Base-by-base conservation (phyloP, 2,113 vertebrate genomes). In the Eupsittula cactorum region DNA sequence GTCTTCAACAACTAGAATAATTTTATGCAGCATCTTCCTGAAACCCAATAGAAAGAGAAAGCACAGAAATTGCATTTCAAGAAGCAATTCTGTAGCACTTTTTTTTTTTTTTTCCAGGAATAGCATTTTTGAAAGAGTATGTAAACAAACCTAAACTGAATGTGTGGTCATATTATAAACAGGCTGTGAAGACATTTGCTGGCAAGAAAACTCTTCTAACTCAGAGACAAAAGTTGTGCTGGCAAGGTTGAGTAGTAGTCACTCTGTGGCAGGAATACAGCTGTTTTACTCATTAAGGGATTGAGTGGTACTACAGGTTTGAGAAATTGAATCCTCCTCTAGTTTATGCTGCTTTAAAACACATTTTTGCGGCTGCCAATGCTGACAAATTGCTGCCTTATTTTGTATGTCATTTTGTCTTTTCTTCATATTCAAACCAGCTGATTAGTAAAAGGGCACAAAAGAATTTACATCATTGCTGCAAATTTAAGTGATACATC, bases 301-400 rank as follows among this genome's bases (percentile, higher is more conserved):
- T 16, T 82, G 75, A 82, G 65, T 37, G 46, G 83, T 73, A 85
- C 59, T 49, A 57, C 64, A 90, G 91, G 73, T 86, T 90, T 92
- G 17, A 90, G 76, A 80, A 94, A 92, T 68, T 52, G 50, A 89
- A 85, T 82, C 28, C n/a, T 35, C 29, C 88, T 71, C 81, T 83
- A 68, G 47, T 94, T 87, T 90, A 90, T 88, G 80, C n/a, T 95
- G 29, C 31, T 67, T 95, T 93, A 97, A 92, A 94, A 46, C 25
- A 64, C 49, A 80, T 52, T 92, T 96, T 95, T 11, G 55, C 9
- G 28, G 75, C 63, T 95, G 69, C 46, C 85, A 92, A n/a, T 80
- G 69, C 88, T 95, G 74, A 82, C 10, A 86, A 96, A 92, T 88
- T 57, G 57, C 47, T 53, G 82, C 15, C 47, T 86, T 47, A 52